phyloP scores from a whole-genome alignment of 2,888 invertebrate genomes.

The Lapara coniferarum region DNA sequence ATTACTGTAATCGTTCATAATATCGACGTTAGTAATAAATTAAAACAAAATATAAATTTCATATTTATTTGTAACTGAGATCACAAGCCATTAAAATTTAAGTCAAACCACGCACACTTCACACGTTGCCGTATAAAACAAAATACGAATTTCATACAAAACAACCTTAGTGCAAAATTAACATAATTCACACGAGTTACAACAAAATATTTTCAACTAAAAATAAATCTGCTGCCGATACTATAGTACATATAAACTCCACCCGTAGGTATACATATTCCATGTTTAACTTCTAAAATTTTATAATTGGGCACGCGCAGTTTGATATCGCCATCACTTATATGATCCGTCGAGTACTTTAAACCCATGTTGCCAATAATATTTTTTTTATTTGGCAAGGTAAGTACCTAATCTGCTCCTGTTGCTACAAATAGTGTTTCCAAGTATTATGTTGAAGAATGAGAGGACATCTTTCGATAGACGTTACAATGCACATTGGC shows the following conservation, averaged over 20 bases:
- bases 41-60: constrained; percentile 49
- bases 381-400: too few species aligned
- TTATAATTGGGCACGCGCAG: constrained; percentile 1
- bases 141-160: constrained; percentile 35
- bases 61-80: constrained; percentile 74
- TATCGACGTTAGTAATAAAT: neutral
- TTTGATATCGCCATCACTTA: neutral
- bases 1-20: too few species aligned
- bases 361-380: neutral
- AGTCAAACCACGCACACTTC: constrained; percentile 57
- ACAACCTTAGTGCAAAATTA: constrained; percentile 18
- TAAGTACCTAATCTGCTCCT: too few species aligned
- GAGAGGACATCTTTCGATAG: too few species aligned
- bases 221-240: constrained; percentile 12
- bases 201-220: constrained; percentile 34
- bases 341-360: neutral
- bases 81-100: constrained; percentile 74
- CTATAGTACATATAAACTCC: neutral
- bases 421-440: too few species aligned
- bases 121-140: constrained; percentile 44
- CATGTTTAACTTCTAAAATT: neutral
- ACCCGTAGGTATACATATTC: neutral
- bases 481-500: neutral
- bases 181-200: constrained; percentile 29
- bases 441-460: too few species aligned